Conservation (phyloP, 2,113 vertebrate species). For the Hippoglossus stenolepis region DNA sequence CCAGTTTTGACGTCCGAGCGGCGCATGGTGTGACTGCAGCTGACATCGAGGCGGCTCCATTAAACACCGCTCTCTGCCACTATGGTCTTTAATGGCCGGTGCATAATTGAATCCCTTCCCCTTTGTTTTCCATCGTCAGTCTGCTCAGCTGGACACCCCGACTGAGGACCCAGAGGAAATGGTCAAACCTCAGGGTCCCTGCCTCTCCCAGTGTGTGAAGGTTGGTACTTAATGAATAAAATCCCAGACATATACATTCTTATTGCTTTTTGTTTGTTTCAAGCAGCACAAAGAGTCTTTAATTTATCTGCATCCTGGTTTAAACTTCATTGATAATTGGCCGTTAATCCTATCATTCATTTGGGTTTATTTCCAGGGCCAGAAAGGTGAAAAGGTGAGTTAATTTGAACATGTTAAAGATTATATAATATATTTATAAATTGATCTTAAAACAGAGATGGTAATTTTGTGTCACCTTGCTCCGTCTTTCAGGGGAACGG, state of each 20-base stretch:
- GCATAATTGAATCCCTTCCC: neutral
- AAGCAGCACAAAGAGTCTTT: neutral
- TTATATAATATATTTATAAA: neutral
- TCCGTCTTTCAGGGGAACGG: slow-evolving; percentile 61
- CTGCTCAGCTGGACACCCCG: slow-evolving; percentile 77
- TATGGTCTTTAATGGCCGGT: neutral
- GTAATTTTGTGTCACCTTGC: neutral
- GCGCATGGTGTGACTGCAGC: neutral
- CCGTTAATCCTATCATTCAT: slow-evolving; percentile 19
- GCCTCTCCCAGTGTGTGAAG: slow-evolving; percentile 78
- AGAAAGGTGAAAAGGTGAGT: slow-evolving; percentile 86
- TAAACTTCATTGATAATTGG: neutral
- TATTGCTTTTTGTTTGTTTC: neutral
- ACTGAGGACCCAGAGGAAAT: slow-evolving; percentile 76
- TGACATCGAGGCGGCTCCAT: neutral
- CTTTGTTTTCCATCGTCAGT: slow-evolving; percentile 50
- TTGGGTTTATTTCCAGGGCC: slow-evolving; percentile 77
- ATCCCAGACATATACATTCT: neutral
- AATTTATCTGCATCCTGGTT: neutral
- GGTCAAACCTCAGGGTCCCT: slow-evolving; percentile 79
- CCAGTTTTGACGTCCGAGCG: slow-evolving; percentile 7
- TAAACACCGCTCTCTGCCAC: neutral
- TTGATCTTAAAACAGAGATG: neutral
- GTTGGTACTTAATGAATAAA: slow-evolving; percentile 49
- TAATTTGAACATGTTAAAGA: neutral